Evolutionary conservation across 2,113 vertebrate species (phyloP).

Genomic region (Irena cyanogastra): DNA sequence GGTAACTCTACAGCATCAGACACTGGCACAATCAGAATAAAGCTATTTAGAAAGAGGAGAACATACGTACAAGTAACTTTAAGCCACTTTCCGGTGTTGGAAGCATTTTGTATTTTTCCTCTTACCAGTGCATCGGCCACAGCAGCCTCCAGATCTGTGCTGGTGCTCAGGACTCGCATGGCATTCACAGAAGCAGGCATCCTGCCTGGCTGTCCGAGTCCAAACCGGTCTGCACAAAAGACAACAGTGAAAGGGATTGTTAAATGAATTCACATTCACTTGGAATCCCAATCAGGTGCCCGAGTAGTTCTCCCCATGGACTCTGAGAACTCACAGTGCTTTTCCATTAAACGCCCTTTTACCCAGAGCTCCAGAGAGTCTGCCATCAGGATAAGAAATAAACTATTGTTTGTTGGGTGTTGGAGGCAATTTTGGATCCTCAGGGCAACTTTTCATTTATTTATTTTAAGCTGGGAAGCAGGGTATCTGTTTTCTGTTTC

Average conservation of each 20-base stretch:
- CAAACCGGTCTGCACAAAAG: constrained; percentile 87
- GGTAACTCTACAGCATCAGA: background rate
- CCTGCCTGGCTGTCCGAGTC: constrained; percentile 89
- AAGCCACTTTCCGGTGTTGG: constrained; percentile 49
- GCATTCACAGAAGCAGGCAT: constrained; percentile 92
- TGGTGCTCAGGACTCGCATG: constrained; percentile 93
- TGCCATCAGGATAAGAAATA: background rate
- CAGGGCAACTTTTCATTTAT: background rate
- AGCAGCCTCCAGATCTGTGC: constrained; percentile 95
- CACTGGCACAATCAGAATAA: background rate
- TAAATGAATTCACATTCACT: constrained; percentile 45
- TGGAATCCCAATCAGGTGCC: constrained; percentile 50
- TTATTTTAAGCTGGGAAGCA: background rate
- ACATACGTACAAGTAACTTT: constrained; percentile 37
- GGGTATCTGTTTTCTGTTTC: background rate
- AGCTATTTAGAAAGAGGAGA: constrained; percentile 44
- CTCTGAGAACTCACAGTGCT: constrained; percentile 27
- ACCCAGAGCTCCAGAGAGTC: background rate
- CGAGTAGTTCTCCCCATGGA: background rate
- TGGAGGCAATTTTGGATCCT: background rate
- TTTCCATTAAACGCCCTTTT: constrained; percentile 13
- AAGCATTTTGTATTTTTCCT: constrained; percentile 56
- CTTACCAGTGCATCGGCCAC: constrained; percentile 97
- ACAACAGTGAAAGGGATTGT: constrained; percentile 62
- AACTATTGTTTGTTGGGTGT: background rate